Conservation (phyloP, 2,888 invertebrate genomes). For the Marronus borbonicus region DNA sequence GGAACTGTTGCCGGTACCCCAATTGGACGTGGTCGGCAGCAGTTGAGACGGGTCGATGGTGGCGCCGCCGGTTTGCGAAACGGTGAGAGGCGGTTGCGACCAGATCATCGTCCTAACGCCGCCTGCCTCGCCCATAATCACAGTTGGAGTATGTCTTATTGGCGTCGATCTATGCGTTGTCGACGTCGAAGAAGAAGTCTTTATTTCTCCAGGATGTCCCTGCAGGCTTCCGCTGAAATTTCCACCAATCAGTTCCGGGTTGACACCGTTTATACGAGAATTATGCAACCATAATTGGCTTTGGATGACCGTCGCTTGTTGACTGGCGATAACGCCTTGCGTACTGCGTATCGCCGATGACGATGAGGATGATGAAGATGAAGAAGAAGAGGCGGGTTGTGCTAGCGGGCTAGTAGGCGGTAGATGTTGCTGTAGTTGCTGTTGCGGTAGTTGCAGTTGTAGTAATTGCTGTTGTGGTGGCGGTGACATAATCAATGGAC, state of each 20-base stretch:
- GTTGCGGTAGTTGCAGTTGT: background rate
- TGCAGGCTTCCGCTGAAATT: slow-evolving; percentile 65
- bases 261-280: slow-evolving; percentile 82
- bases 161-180: slow-evolving; percentile 45
- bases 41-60: slow-evolving; percentile 61
- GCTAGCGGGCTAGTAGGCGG: slow-evolving; percentile 63
- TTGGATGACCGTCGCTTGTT: slow-evolving; percentile 62
- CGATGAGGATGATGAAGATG: slow-evolving; percentile 60
- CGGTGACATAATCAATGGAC: slow-evolving; percentile 63
- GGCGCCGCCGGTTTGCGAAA: slow-evolving; percentile 58
- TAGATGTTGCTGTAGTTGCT: slow-evolving; percentile 53
- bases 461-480: slow-evolving; percentile 46
- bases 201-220: slow-evolving; percentile 61
- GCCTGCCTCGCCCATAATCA: slow-evolving; percentile 94
- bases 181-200: slow-evolving; percentile 54
- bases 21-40: slow-evolving; percentile 66
- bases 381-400: slow-evolving; percentile 67
- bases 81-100: slow-evolving; percentile 74
- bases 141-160: slow-evolving; percentile 84
- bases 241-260: slow-evolving; percentile 86
- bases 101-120: slow-evolving; percentile 85
- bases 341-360: slow-evolving; percentile 47
- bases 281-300: slow-evolving; percentile 68
- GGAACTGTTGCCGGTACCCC: slow-evolving; percentile 63
- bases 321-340: slow-evolving; percentile 66